A percentile compares a stretch with the other conserved stretches of the same genome.
Evolutionary conservation across 2,888 invertebrate species (phyloP).

Genomic region (Allygus modestus): DNA sequence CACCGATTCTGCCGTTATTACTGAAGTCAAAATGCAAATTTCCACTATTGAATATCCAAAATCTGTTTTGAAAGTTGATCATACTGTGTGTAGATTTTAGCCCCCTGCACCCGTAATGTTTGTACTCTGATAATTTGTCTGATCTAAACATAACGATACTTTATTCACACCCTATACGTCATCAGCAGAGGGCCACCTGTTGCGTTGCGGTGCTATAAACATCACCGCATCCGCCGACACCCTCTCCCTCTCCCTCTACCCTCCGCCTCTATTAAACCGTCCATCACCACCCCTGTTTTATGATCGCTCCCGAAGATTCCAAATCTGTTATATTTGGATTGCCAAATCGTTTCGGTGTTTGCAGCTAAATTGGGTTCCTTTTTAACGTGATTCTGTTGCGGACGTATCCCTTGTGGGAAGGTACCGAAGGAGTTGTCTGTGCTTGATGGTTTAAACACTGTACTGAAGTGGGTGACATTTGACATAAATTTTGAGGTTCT

Average conservation of each 20-base stretch:
- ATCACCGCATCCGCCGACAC: slow-evolving; percentile 44
- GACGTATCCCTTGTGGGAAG: not conserved
- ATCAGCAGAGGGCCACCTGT: slow-evolving; percentile 5
- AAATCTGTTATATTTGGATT: not conserved
- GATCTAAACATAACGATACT: not conserved
- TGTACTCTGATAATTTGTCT: not conserved
- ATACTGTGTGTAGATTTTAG: no score
- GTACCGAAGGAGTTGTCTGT: no score
- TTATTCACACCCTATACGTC: not conserved
- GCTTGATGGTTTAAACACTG: no score
- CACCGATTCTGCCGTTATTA: no score
- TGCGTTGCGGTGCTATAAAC: not conserved
- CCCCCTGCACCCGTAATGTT: no score
- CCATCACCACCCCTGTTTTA: slow-evolving; percentile 28
- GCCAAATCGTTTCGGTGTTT: slow-evolving; percentile 1
- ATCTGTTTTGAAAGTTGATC: no score
- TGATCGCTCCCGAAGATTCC: slow-evolving; percentile 19
- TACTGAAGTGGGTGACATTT: no score
- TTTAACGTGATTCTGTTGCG: not conserved
- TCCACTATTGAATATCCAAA: no score
- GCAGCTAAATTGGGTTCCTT: not conserved
- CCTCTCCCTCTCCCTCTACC: slow-evolving; percentile 63
- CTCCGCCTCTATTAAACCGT: slow-evolving; percentile 57
- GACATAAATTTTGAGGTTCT: no score
- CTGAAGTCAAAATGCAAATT: no score